Evolutionary conservation across 2,888 invertebrate species (phyloP), one percentile per base, ranked within the genome.

Genomic region (Hypsopygia costalis): DNA sequence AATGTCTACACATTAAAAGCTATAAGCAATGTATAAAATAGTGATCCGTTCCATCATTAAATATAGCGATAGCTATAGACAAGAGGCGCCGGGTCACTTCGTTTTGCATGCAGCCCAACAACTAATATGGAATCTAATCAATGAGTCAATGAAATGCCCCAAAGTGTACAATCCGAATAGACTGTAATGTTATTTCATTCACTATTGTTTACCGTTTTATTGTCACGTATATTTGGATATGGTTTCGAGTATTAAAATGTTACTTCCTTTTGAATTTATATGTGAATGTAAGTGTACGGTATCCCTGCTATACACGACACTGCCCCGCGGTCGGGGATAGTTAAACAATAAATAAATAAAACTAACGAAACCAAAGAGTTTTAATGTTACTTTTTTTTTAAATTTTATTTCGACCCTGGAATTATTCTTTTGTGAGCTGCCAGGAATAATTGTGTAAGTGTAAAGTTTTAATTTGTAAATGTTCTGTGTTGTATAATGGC

Each of bases 111-210:
- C 16, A 16, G 16, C 16, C 4, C 16, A 16, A 16, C 4, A 16
- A 4, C 16, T 16, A 4, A 4, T 16, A 4, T 16, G 16, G 16
- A 16, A n/a, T 4, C 16, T 16, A 16, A 4, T 16, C 16, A 16
- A 2, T 16, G n/a, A 8, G 25, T n/a, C 25, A 25, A 25, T 25
- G 6, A 25, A 25, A 8, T 8, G n/a, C 3, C 8, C n/a, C 25
- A 6, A 25, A 74, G 69, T 87, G 81, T 85, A 87, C 85, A 85
- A 82, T 80, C 81, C 72, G 69, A 73, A 81, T 85, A 86, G 86
- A 85, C 82, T 85, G 81, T 86, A 82, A 78, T 64, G 68, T 77
- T 75, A 63, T 69, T 73, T 71, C 64, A 69, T 73, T 72, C 49
- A 54, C 62, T 61, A 66, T 53, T 55, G 62, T 62, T 58, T 55